Evolutionary conservation across 64 coral and sea anemone species (phyloP), one percentile per base, ranked within the genome.

Genomic region (Cladopsammia gracilis): DNA sequence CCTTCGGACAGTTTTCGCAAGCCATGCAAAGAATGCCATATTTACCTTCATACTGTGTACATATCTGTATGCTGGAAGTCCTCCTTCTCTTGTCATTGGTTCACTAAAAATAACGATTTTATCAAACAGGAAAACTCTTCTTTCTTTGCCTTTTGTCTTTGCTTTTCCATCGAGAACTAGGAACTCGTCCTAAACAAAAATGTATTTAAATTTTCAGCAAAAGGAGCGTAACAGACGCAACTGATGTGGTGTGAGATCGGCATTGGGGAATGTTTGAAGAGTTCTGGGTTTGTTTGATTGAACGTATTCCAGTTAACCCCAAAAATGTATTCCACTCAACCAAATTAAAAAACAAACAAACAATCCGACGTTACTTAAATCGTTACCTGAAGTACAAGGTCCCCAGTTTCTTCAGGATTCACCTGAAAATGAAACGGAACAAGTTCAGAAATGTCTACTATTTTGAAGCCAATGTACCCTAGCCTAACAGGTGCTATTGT

Each of bases 121-220:
- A 47, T 98, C 96, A 68, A 98, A 98, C 3, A 98, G 64, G 77
- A 98, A 98, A 22, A 98, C 96, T 74, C 83, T 88, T 74, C 96
- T 60, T 49, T 98, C 96, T 93, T 83, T 98, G 5, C 79, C 84
- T 68, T 98, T 98, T 16, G 91, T 83, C 67, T 93, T 93, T 13
- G 92, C 89, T 83, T 98, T 98, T 44, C 96, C 92, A 75, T 98
- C 96, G 53, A 89, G 92, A 16, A 98, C 96, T 0, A 90, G 24
- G 42, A 98, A 92, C 47, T 88, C 90, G 44, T 98, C 89, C 96
- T 98, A 25, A 26, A 94, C 64, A 53, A 92, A 51, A 72, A 71
- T 18, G 75, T 4, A 88, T 14, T 23, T 56, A 23, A 56, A 16
- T 43, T 71, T 13, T 44, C 6, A 3, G 9, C 43, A 10, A 13